These are phyloP conservation scores for Tetramorium parvispinum DNA, from an alignment of 1,140 invertebrate species.

Conservation along the genomic window DNA sequence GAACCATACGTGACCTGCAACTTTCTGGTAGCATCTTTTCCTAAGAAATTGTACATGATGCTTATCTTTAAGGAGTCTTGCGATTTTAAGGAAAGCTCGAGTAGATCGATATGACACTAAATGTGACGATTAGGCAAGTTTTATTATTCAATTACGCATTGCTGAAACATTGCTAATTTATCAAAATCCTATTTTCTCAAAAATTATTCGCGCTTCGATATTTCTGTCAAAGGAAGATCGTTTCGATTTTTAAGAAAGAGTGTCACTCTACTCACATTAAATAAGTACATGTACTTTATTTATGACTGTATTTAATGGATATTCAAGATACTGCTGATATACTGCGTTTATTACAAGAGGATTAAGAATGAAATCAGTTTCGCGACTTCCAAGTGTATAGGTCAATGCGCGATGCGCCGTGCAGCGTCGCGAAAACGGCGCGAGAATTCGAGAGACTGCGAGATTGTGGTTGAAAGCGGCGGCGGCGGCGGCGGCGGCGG, in stretches of 20 bases:
- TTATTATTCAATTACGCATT: background rate
- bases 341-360: background rate
- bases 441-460: slow-evolving; percentile 76
- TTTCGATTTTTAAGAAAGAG: background rate
- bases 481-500: background rate
- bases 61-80: slow-evolving; percentile 22
- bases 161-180: background rate
- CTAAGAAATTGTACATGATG: slow-evolving; percentile 59
- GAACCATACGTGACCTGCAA: slow-evolving; percentile 85
- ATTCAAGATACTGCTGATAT: background rate
- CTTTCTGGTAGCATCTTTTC: slow-evolving; percentile 77
- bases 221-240: background rate
- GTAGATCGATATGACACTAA: background rate
- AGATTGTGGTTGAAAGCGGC: slow-evolving; percentile 9
- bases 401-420: slow-evolving; percentile 71
- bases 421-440: slow-evolving; percentile 76
- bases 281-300: background rate
- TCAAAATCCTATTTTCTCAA: background rate
- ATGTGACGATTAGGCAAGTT: background rate
- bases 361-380: slow-evolving; percentile 8
- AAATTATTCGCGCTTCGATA: background rate
- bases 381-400: slow-evolving; percentile 66
- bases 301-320: background rate
- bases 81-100: background rate
- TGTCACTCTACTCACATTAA: background rate